Base-by-base conservation (phyloP, 2,888 invertebrate genomes). In the Agrypnus murinus region DNA sequence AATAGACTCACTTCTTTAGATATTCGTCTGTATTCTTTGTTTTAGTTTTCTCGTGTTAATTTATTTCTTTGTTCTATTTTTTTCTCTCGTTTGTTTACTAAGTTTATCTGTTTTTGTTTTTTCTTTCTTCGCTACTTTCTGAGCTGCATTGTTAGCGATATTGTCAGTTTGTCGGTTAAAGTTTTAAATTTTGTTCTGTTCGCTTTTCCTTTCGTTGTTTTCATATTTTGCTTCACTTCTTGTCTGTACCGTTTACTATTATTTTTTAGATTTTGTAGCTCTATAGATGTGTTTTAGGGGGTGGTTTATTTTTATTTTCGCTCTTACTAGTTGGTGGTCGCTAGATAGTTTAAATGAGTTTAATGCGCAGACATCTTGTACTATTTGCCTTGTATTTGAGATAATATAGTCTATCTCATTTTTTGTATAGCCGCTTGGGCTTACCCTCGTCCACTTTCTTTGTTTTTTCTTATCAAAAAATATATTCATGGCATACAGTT, bases 201-300 rank as follows among this genome's bases (percentile, higher is more conserved):
- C n/a, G n/a, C n/a, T n/a, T n/a, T n/a, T n/a, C n/a, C n/a, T n/a
- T n/a, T n/a, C n/a, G n/a, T n/a, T n/a, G n/a, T n/a, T n/a, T n/a
- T n/a, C n/a, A n/a, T n/a, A n/a, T 45, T 45, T 45, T 12, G 6
- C 40, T n/a, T 45, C 4, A 4, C n/a, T 45, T 45, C 45, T 45
- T 45, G 15, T 10, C 15, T 45, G 45, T 10, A 45, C 15, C 12
- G 12, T 45, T 50, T 31, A 19, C 19, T n/a, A 31, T 50, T 50
- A n/a, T 25, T 19, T 25, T 50, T 50, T 3, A 50, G 10, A 7
- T 50, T 50, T 12, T 50, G 50, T 50, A 31, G 31, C 19, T 50
- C n/a, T n/a, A n/a, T n/a, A n/a, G n/a, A 50, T 3, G 50, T 25
- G 50, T 50, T n/a, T 50, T 50, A 50, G 32, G 32, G n/a, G 50